Evolutionary conservation across 2,113 vertebrate genomes (phyloP), one percentile per base, ranked within the genome.

Genomic region (Guaruba guarouba): DNA sequence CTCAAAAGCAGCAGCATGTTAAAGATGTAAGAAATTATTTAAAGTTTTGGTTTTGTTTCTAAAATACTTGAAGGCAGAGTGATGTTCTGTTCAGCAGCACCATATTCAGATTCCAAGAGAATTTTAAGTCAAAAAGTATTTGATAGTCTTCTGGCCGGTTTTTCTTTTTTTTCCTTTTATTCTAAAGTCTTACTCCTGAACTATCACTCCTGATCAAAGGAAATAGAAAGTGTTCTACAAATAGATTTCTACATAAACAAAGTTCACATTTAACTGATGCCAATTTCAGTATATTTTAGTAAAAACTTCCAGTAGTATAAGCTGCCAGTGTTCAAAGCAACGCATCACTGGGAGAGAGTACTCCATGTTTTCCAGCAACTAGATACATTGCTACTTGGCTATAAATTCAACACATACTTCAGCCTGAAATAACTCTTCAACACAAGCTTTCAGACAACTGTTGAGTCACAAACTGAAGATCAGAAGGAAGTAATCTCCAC

Each of bases 1-100:
- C 70, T 91, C 63, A 92, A 97, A 95, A 98, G 97, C 98, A 98
- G 98, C 98, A 98, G 98, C 97, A 98, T 85, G 16, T 39, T 81
- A 62, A 78, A 92, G 23, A 79, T 46, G 46, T 66, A 95, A 69
- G 87, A 95, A 39, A 69, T 75, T 27, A 78, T 49, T 76, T 74
- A 55, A 78, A 27, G 61, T 74, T 81, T 62, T 66, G 39, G 1
- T 70, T 91, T 33, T 68, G 27, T 94, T 75, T 92, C 54, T 64
- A 35, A 74, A 87, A 49, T 55, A 82, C 39, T 43, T 29, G 13
- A 87, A 91, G 85, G 82, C 70, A n/a, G n/a, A 85, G 29, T 12
- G 64, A 63, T n/a, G 39, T 68, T 88, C 88, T 6, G 9, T 82
- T 88, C 39, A 57, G 79, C 55, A 70, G 68, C 44, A 78, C 4